Conservation (phyloP, 2,888 invertebrate species). For the Diplolepis rosae region DNA sequence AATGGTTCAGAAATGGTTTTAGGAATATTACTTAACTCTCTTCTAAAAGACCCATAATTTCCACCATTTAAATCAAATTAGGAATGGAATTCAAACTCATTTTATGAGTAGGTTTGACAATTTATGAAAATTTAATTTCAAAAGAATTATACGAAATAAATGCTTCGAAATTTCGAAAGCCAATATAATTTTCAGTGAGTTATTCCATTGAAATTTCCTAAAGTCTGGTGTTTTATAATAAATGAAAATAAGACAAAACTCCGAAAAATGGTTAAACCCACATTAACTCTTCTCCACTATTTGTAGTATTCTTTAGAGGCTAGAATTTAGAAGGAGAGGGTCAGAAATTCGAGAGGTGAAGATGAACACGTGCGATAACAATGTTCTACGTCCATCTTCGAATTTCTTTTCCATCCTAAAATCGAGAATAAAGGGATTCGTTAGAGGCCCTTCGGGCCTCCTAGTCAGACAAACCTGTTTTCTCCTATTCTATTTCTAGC, state of each 20-base stretch:
- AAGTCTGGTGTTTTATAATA: too few species aligned
- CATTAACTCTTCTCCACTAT: neutral
- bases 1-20: neutral
- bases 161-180: too few species aligned
- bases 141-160: too few species aligned
- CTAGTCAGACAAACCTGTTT: slow-evolving; percentile 40
- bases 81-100: too few species aligned
- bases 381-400: slow-evolving; percentile 37
- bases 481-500: slow-evolving; percentile 16
- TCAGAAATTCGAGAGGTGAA: neutral
- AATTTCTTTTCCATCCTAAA: slow-evolving; percentile 26
- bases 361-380: slow-evolving; percentile 47
- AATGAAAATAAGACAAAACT: neutral
- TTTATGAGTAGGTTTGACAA: too few species aligned
- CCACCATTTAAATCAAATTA: too few species aligned
- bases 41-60: too few species aligned
- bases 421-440: slow-evolving; percentile 32
- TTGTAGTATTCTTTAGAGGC: neutral
- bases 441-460: slow-evolving; percentile 23
- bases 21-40: too few species aligned
- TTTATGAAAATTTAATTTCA: too few species aligned
- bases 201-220: too few species aligned
- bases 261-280: neutral
- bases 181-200: too few species aligned
- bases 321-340: too few species aligned